Evolutionary conservation across 2,888 invertebrate species (phyloP).

Genomic region (Nephrotoma flavescens): DNA sequence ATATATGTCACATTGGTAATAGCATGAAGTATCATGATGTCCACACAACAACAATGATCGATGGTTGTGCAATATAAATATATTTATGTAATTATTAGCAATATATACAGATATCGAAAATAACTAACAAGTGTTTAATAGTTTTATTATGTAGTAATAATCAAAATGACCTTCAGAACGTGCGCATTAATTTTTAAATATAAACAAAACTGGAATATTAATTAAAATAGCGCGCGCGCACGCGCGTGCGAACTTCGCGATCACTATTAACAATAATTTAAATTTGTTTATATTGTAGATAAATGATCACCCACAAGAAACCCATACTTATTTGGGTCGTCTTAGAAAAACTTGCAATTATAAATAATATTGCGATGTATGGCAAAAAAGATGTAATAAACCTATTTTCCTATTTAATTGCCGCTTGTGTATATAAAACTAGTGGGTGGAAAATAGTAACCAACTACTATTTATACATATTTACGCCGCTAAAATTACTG

Average conservation of each 20-base stretch:
- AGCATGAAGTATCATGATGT: too few species aligned
- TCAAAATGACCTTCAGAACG: background rate
- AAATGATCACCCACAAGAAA: background rate
- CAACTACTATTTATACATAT: background rate
- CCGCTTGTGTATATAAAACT: background rate
- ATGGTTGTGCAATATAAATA: background rate
- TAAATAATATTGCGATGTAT: background rate
- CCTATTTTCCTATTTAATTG: background rate
- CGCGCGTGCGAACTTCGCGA: background rate
- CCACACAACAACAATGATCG: background rate
- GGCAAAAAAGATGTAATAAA: background rate
- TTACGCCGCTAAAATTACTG: background rate
- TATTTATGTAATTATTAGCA: background rate
- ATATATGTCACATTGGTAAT: too few species aligned
- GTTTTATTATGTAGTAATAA: background rate
- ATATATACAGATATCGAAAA: background rate
- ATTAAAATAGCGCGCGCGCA: background rate
- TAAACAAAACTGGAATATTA: background rate
- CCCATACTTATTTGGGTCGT: background rate
- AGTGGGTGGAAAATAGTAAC: background rate
- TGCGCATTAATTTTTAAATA: background rate
- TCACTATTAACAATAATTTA: background rate
- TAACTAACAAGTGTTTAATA: background rate
- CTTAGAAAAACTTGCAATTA: background rate
- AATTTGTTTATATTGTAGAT: background rate